Base-by-base conservation (phyloP, 2,113 vertebrate genomes). In the Scytalopus superciliaris region DNA sequence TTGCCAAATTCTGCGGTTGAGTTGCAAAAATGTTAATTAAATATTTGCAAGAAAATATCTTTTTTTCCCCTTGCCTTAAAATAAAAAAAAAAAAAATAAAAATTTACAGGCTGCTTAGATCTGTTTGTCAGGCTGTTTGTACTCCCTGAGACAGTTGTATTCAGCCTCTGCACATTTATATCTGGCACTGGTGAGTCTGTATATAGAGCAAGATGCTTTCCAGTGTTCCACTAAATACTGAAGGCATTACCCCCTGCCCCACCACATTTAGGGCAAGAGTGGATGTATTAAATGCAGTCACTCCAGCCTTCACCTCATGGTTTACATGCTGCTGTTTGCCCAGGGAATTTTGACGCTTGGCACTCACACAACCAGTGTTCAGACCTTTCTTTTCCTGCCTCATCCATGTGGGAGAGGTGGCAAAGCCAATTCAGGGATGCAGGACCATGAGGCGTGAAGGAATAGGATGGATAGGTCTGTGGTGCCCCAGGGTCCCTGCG, bases 401-500 rank as follows among this genome's bases (percentile, higher is more conserved):
- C 0, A 0, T 44, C 21, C 44, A 6, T 1, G 1, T 33, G 67
- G 74, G 28, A 94, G 49, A 62, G 57, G 44, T 57, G 77, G 4
- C 1, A 2, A 80, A 91, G 53, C 1, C 12, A n/a, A 30, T 37
- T 25, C 3, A 1, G 59, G n/a, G 88, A 53, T 35, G n/a, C 3
- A 6, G 84, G 45, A 30, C 47, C 37, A 35, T 0, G 1, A 90
- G 28, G 53, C 3, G 3, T 57, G 66, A 87, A 90, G 40, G 68
- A 80, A 24, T 21, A 16, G 42, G 24, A 67, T 39, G 15, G 35
- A 23, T 13, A 59, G 55, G 27, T 59, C 60, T 44, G 39, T 23
- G 45, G 8, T 74, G 59, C 64, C 49, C 19, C n/a, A 53, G 79
- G 67, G 53, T 5, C 7, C 5, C 18, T 49, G 68, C 1, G 0